Evolutionary conservation across 2,797 vertebrate species (phyloP).

Genomic region (Crypturellus tataupa): DNA sequence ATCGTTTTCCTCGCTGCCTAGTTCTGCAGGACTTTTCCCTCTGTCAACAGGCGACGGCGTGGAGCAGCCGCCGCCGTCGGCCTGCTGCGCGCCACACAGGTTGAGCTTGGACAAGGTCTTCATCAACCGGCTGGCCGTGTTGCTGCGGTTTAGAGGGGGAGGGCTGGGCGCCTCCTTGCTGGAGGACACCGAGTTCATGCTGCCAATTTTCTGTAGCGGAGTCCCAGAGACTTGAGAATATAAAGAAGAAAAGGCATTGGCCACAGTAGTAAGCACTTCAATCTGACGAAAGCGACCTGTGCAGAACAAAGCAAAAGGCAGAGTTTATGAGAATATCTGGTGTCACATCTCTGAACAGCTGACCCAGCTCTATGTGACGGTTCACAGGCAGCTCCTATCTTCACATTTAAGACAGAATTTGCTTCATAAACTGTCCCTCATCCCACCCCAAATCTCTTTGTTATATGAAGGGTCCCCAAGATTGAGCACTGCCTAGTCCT

Average conservation of each 20-base stretch:
- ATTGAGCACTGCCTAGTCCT: background rate
- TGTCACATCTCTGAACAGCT: background rate
- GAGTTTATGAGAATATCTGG: background rate
- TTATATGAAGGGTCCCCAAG: background rate
- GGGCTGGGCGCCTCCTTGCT: conserved; percentile 80
- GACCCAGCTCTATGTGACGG: background rate
- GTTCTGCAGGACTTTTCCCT: conserved; percentile 52
- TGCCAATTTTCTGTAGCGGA: conserved; percentile 89
- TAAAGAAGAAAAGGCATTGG: conserved; percentile 95
- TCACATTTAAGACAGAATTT: background rate
- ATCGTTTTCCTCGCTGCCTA: conserved; percentile 70
- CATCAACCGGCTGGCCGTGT: conserved; percentile 89
- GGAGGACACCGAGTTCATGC: conserved; percentile 79
- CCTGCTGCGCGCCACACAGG: conserved; percentile 75
- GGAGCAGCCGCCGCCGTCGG: conserved; percentile 47
- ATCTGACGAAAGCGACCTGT: conserved; percentile 98
- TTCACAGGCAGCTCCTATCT: background rate
- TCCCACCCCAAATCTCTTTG: background rate
- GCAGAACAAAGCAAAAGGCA: conserved; percentile 13
- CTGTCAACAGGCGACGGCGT: conserved; percentile 66
- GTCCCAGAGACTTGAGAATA: conserved; percentile 97
- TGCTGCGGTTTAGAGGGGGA: conserved; percentile 84
- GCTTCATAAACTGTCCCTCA: background rate
- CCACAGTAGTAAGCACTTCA: conserved; percentile 95
- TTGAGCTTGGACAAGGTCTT: conserved; percentile 89